Base-by-base conservation (phyloP, 1,140 invertebrate species). In the Sitophilus oryzae region DNA sequence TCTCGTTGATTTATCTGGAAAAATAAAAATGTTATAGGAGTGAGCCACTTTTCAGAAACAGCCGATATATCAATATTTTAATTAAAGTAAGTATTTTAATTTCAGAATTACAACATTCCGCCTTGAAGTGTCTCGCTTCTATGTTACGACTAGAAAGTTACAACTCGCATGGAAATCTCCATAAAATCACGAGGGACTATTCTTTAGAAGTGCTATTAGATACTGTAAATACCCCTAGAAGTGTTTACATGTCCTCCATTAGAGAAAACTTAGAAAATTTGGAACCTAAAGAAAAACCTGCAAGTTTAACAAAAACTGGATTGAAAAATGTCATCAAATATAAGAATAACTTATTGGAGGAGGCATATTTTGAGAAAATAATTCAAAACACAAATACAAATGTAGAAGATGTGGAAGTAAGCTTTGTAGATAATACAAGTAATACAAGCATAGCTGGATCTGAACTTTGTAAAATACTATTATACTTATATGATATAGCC, bases 401-500 rank as follows among this genome's bases (percentile, higher is more conserved):
- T 16, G 23, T n/a, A 20, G 36, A 61, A 9, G 48, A 51, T 9
- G 48, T 30, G 22, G 59, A 60, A 51, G 34, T 55, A 23, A 60
- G 44, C 22, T 22, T 54, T 16, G 16, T 52, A 2, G 49, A 48
- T 2, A 49, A 36, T 9, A 4, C 30, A 16, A 35, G 38, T 18
- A 41, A 60, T 22, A 25, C 42, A 18, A 15, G 59, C 3, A 56
- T 66, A 18, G 58, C 72, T 11, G 75, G 76, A 0, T 64, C 67
- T 0, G 71, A 76, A 61, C 61, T 79, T 9, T 78, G 74, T 37
- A 69, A 69, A 56, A 67, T 70, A 20, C 60, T 79, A 11, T 49
- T 78, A 8, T 61, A 73, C 37, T 55, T 77, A 1, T 76, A 75
- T 30, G 71, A 77, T n/a, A 69, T 73, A 14, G 65, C 71, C 22